Evolutionary conservation across 2,113 vertebrate species (phyloP).

Genomic region (Thomomys bottae): DNA sequence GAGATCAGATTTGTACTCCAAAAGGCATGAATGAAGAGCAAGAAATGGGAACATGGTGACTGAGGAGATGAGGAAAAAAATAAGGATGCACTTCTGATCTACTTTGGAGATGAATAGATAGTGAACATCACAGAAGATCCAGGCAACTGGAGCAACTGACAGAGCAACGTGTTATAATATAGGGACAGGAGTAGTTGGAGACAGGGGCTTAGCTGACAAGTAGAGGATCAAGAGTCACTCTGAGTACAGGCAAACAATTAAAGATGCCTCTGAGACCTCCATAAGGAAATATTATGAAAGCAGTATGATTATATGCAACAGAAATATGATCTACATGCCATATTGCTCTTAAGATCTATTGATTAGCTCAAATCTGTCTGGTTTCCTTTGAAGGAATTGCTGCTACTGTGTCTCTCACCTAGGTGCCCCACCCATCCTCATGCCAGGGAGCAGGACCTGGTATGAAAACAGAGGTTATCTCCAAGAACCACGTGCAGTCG

Average conservation of each 20-base stretch:
- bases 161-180: background rate
- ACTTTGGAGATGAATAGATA: background rate
- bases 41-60: background rate
- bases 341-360: background rate
- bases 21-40: background rate
- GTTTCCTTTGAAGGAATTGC: background rate
- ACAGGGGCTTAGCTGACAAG: background rate
- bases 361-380: background rate
- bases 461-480: background rate
- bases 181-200: background rate
- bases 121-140: background rate
- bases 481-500: background rate
- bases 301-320: background rate
- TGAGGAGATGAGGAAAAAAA: background rate
- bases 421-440: background rate
- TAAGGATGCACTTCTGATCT: background rate
- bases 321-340: background rate
- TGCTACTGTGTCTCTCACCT: background rate
- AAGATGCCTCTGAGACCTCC: conserved; percentile 26
- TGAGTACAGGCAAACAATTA: conserved; percentile 21
- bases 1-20: background rate
- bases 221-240: background rate
- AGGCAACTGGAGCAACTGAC: background rate
- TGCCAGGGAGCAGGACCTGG: background rate
- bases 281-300: background rate